Evolutionary conservation across 2,797 vertebrate genomes (phyloP).

Genomic region (Apogon talboti): DNA sequence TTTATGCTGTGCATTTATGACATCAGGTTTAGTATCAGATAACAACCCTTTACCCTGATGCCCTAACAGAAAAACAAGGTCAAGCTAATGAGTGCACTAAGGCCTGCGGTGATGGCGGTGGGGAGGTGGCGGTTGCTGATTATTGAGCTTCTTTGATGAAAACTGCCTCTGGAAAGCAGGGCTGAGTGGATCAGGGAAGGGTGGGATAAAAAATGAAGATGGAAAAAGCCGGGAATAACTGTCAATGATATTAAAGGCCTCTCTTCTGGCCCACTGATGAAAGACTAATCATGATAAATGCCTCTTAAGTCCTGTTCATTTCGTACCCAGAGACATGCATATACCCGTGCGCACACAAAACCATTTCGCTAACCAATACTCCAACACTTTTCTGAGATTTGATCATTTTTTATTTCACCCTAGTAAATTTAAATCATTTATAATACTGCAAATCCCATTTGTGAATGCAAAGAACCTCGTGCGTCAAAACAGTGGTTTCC

Average conservation of each 20-base stretch:
- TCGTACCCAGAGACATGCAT: constrained; percentile 23
- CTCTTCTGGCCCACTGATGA: constrained; percentile 70
- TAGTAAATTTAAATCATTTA: constrained; percentile 38
- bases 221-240: constrained; percentile 62
- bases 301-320: constrained; percentile 55
- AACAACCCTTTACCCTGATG: constrained; percentile 24
- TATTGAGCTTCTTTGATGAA: constrained; percentile 63
- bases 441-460: constrained; percentile 36
- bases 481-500: constrained; percentile 45
- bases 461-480: constrained; percentile 52
- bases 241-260: constrained; percentile 67
- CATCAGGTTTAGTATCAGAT: constrained; percentile 7
- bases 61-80: constrained; percentile 47
- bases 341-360: constrained; percentile 10
- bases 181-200: constrained; percentile 31
- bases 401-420: constrained; percentile 22
- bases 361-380: constrained; percentile 29
- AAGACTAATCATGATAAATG: constrained; percentile 76
- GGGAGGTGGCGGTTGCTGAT: constrained; percentile 32
- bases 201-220: constrained; percentile 63
- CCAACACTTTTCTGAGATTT: constrained; percentile 10
- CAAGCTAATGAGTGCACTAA: constrained; percentile 60
- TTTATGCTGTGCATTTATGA: constrained; percentile 7
- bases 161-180: constrained; percentile 49
- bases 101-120: constrained; percentile 32